phyloP scores from a whole-genome alignment of 1,140 invertebrate species.

The Drosophila baimaii region DNA sequence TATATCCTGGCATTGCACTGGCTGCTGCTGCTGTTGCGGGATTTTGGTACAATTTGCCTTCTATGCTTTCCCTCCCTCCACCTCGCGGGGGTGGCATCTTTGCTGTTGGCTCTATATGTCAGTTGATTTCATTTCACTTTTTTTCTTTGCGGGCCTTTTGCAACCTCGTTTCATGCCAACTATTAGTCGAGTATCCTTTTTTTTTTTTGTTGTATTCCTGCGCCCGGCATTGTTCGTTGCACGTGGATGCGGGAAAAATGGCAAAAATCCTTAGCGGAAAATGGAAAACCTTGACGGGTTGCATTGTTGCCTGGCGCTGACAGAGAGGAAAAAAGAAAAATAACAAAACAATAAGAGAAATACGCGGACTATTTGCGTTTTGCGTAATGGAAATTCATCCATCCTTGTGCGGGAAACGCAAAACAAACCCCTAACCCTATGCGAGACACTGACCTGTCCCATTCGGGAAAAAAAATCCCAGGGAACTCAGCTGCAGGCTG shows the following conservation, averaged over 20 bases:
- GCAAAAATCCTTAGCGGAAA: conserved; percentile 26
- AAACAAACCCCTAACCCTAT: conserved; percentile 3
- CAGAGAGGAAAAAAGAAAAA: conserved; percentile 31
- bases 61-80: conserved; percentile 13
- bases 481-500: conserved; percentile 15
- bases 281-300: conserved; percentile 75
- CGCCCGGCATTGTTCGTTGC: conserved; percentile 19
- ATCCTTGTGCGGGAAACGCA: conserved; percentile 17
- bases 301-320: conserved; percentile 71
- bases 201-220: conserved; percentile 38
- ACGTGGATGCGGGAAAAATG: conserved; percentile 49
- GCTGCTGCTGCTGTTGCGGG: conserved; percentile 57
- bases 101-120: conserved; percentile 67
- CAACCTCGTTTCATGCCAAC: conserved; percentile 60
- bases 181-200: conserved; percentile 73
- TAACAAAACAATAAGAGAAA: conserved; percentile 17
- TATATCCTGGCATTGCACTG: conserved; percentile 75
- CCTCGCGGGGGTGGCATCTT: conserved; percentile 6
- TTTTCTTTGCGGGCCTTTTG: conserved; percentile 52
- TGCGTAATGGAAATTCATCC: conserved; percentile 71
- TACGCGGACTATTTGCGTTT: conserved; percentile 63
- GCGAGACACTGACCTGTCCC: conserved; percentile 73
- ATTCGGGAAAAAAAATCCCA: conserved; percentile 47
- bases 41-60: conserved; percentile 79
- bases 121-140: conserved; percentile 82